Base-by-base conservation (phyloP, 2,888 invertebrate species). In the Spisula subtruncata region DNA sequence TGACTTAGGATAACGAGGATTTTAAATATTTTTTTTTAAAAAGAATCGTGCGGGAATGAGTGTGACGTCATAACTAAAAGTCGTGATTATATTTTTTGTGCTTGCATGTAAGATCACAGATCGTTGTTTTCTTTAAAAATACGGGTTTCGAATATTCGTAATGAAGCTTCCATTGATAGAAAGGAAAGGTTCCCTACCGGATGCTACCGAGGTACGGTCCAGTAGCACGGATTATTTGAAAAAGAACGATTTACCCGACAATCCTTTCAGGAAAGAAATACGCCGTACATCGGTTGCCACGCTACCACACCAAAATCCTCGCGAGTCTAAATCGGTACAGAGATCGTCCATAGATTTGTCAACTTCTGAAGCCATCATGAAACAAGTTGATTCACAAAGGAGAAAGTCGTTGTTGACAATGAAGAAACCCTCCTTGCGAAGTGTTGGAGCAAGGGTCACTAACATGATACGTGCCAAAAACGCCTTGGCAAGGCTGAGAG, bases 381-480 rank as follows among this genome's bases (percentile, higher is more conserved):
- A 75, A 12, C 14, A 75, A 1, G 35, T 75, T 8, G 35, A 32
- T 0, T 12, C 4, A 18, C 75, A 32, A 16, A 75, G 12, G 20
- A 75, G 75, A 16, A 32, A 75, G 0, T 75, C 75, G 10, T 16
- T 75, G 16, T 0, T 1, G 0, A 5, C 32, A 0, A 8, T 35
- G 32, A 35, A 14, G 32, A 51, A 80, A 60, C n/a, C 48, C 20
- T 90, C 92, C 14, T 90, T 92, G 25, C 81, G 85, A 81, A 46
- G 88, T 4, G 84, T 94, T 29, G 94, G 94, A 0, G 83, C 71
- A 4, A 89, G 91, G 54, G 93, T 93, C 10, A 91, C 92, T 10
- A 93, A 87, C 16, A 79, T 94, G 85, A 85, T 93, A 12, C 85
- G 88, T 6, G 93, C 89, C 0, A 92, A 93, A 71, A 89, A 92